Evolutionary conservation across 2,888 invertebrate species (phyloP), one percentile per base, ranked within the genome.

Genomic region (Disparrhopalites patrizii): DNA sequence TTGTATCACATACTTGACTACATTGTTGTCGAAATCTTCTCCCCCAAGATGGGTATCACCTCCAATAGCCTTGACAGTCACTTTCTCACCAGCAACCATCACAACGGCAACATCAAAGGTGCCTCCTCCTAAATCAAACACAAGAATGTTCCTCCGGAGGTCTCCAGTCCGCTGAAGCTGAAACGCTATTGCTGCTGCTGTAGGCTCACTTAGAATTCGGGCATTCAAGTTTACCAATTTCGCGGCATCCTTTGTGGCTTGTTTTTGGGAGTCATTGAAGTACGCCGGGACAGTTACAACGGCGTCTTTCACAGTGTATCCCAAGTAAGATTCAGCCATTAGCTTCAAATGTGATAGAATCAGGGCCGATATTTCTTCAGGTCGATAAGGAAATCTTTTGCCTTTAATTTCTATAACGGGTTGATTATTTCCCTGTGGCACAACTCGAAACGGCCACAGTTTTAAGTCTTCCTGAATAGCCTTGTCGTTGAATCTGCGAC

Each of bases 391-490:
- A 18, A 7, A 25, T n/a, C n/a, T n/a, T 3, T 23, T 23, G 55
- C 27, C 57, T 5, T n/a, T 2, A 3, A 64, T 51, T 55, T 25
- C 18, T 18, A 64, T 50, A 10, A n/a, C 33, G 7, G 65, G 65
- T 7, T 30, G 15, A 23, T 50, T 30, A 31, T 43, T 31, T 10
- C 60, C 88, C 86, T 84, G 83, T 78, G 84, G 88, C 77, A 88
- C 81, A 1, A 94, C 93, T 78, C 88, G 89, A 79, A 95, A 95
- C 54, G 95, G 94, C 89, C 93, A 95, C 80, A 90, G 90, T 81
- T 94, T 92, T 85, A 94, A 89, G 79, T 96, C 95, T 56, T 86
- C 86, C 82, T 95, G 94, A 65, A 97, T 91, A n/a, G 90, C 88
- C 50, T 81, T 81, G 80, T 94, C 93, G 76, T 88, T 88, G 80